Evolutionary conservation across 2,113 vertebrate species (phyloP).

Genomic region (Syngnathus typhle): DNA sequence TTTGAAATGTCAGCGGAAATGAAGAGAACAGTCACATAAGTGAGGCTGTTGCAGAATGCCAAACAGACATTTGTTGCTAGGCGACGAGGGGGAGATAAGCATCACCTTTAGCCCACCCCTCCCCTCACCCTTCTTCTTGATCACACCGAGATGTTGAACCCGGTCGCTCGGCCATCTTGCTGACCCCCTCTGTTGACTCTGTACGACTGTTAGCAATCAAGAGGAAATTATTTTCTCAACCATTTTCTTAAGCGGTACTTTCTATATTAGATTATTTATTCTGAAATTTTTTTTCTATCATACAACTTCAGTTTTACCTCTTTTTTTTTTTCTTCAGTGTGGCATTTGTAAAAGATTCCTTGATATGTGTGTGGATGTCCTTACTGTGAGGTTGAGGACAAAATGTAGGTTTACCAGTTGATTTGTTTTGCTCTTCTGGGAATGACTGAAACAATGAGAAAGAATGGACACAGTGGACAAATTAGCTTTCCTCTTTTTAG

Average conservation of each 20-base stretch:
- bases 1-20: conserved; percentile 10
- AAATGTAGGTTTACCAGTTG: not conserved
- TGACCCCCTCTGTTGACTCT: conserved; percentile 23
- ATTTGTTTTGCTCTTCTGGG: not conserved
- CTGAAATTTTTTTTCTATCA: no score
- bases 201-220: conserved; percentile 18
- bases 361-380: not conserved
- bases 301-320: no score
- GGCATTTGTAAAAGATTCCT: no score
- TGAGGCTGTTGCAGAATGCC: conserved; percentile 3
- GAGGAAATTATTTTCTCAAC: not conserved
- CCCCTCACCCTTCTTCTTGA: not conserved
- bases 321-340: no score
- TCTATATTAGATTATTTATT: not conserved
- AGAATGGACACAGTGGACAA: not conserved
- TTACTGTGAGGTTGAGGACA: not conserved
- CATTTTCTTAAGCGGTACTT: not conserved
- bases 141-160: conserved; percentile 26
- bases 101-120: conserved; percentile 7
- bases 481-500: not conserved
- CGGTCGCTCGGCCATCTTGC: conserved; percentile 8
- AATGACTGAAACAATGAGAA: not conserved
- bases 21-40: not conserved
- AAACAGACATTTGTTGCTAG: conserved; percentile 37
- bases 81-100: conserved; percentile 24